A percentile compares a stretch with the other conserved stretches of the same genome.
These are phyloP conservation scores for Oscheius sp. DNA, from an alignment of 2,888 invertebrate genomes.

Conservation along the genomic window DNA sequence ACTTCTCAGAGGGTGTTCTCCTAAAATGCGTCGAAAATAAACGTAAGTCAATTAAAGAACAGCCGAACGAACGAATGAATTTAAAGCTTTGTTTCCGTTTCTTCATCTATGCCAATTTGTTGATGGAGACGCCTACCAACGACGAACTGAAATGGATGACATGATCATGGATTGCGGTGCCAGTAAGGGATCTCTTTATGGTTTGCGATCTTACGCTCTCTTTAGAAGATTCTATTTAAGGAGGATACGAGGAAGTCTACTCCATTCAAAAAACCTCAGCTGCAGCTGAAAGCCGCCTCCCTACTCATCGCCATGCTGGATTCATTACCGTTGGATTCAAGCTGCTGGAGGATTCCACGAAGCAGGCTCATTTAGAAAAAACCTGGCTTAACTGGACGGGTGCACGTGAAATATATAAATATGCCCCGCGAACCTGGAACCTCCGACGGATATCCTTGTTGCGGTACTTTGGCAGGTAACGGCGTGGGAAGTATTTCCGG, in stretches of 20 bases:
- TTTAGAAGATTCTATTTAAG: slow-evolving; percentile 43
- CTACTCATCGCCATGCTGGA: slow-evolving; percentile 66
- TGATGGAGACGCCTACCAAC: slow-evolving; percentile 48
- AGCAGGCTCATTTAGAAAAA: slow-evolving; percentile 60
- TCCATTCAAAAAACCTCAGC: slow-evolving; percentile 61
- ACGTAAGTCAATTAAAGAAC: slow-evolving; percentile 48
- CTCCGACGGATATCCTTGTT: slow-evolving; percentile 65
- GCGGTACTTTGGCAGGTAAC: slow-evolving; percentile 54
- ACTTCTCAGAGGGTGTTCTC: slow-evolving; percentile 63
- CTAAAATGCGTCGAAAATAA: slow-evolving; percentile 69
- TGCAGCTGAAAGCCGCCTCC: slow-evolving; percentile 52
- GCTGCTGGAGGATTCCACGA: slow-evolving; percentile 59
- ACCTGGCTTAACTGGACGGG: slow-evolving; percentile 71
- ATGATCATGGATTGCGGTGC: slow-evolving; percentile 52
- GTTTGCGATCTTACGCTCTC: slow-evolving; percentile 5
- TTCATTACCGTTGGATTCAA: slow-evolving; percentile 70
- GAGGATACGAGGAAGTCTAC: slow-evolving; percentile 68
- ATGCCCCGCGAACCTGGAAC: slow-evolving; percentile 69
- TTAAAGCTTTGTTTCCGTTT: slow-evolving; percentile 68
- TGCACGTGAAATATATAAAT: slow-evolving; percentile 71
- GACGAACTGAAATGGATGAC: slow-evolving; percentile 53
- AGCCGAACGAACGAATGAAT: background rate
- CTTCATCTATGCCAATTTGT: slow-evolving; percentile 66
- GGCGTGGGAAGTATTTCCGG: background rate
- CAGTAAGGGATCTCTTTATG: slow-evolving; percentile 53